Conservation (phyloP, 1,140 invertebrate species). For the Pseudomyrmex gracilis region DNA sequence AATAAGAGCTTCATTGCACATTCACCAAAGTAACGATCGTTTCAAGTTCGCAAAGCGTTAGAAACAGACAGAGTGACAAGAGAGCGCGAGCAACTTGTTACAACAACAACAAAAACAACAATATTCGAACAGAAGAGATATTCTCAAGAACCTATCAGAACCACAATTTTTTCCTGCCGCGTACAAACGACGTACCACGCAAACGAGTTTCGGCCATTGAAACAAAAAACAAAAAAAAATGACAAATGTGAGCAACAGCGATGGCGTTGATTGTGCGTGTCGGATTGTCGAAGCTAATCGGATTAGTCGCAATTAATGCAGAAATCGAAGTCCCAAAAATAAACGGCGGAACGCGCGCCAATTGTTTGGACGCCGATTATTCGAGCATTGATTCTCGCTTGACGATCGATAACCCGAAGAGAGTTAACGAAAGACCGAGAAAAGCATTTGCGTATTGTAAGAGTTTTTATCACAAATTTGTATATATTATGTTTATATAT, state of each 20-base stretch:
- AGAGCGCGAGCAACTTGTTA: background rate
- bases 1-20: constrained; percentile 43
- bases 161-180: background rate
- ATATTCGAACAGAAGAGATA: background rate
- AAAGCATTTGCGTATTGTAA: background rate
- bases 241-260: background rate
- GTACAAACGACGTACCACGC: background rate
- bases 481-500: background rate
- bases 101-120: background rate
- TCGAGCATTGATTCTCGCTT: background rate
- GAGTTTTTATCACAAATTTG: background rate
- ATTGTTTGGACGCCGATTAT: constrained; percentile 17
- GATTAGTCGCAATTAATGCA: constrained; percentile 31
- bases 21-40: constrained; percentile 39
- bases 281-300: constrained; percentile 24
- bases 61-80: constrained; percentile 19
- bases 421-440: background rate
- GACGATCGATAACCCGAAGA: background rate
- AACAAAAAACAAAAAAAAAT: background rate
- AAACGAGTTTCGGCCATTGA: background rate
- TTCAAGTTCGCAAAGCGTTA: constrained; percentile 15
- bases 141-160: too few species aligned
- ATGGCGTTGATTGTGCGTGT: constrained; percentile 28
- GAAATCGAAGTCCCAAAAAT: background rate
- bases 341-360: background rate